phyloP scores from a whole-genome alignment of 2,797 vertebrate genomes.

The Smutsia temminckii region DNA sequence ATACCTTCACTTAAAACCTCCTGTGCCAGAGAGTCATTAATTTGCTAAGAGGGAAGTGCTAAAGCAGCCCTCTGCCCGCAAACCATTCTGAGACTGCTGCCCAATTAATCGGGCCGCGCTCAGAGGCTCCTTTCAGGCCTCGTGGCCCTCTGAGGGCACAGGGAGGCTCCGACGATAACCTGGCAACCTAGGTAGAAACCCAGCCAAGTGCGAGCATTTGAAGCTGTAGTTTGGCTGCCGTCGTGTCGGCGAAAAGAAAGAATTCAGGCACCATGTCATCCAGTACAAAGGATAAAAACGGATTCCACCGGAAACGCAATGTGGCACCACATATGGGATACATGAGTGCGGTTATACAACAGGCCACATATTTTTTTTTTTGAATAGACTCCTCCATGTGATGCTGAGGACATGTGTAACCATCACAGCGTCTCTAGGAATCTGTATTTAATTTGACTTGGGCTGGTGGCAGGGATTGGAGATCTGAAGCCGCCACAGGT shows the following conservation, averaged over 20 bases:
- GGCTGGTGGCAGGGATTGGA: constrained; percentile 89
- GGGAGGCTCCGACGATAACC: constrained; percentile 89
- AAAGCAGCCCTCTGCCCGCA: constrained; percentile 85
- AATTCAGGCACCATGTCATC: constrained; percentile 92
- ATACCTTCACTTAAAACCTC: constrained; percentile 90
- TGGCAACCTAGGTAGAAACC: constrained; percentile 93
- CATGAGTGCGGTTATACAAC: constrained; percentile 94
- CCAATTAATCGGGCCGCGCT: constrained; percentile 85
- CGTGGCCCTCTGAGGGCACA: constrained; percentile 90
- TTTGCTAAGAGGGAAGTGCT: constrained; percentile 82
- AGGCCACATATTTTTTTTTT: constrained; percentile 87
- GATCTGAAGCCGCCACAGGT: constrained; percentile 95
- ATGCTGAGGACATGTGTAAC: constrained; percentile 94
- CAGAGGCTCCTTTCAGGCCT: constrained; percentile 88
- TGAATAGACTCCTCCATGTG: constrained; percentile 93
- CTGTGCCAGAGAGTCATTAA: constrained; percentile 88
- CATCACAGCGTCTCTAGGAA: constrained; percentile 91
- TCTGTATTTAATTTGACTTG: constrained; percentile 94
- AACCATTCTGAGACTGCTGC: constrained; percentile 85
- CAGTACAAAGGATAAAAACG: constrained; percentile 92
- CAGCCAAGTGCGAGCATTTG: constrained; percentile 90
- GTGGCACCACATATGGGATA: constrained; percentile 97
- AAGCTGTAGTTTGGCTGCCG: constrained; percentile 93
- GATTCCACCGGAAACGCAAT: constrained; percentile 94
- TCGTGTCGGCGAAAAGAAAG: constrained; percentile 90